These are phyloP conservation scores for Oikopleura albicans DNA, from an alignment of 23 tunicate genomes.

Conservation along the genomic window DNA sequence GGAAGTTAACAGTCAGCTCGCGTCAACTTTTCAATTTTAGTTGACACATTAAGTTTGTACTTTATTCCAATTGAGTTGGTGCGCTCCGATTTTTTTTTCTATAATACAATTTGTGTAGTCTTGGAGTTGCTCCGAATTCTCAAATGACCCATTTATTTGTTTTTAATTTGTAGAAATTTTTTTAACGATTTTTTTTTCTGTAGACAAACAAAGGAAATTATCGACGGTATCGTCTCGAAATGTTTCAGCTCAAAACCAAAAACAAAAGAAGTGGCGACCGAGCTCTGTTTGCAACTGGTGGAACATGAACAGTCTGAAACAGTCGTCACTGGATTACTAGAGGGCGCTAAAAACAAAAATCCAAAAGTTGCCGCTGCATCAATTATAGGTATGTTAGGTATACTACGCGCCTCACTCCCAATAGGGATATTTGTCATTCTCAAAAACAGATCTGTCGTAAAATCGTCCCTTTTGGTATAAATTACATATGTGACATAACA, in stretches of 20 bases:
- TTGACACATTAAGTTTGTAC: no score
- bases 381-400: slow-evolving; percentile 30
- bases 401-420: no score
- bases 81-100: no score
- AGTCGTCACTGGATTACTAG: slow-evolving; percentile 37
- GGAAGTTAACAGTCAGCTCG: no score
- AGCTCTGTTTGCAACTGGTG: slow-evolving; percentile 55
- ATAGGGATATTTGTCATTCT: background rate
- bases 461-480: background rate
- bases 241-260: slow-evolving; percentile 85
- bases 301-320: slow-evolving; percentile 72
- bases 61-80: no score
- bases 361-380: slow-evolving; percentile 75
- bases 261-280: slow-evolving; percentile 41
- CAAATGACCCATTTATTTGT: background rate
- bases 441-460: background rate
- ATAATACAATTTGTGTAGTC: no score
- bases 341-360: slow-evolving; percentile 73
- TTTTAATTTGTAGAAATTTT: background rate
- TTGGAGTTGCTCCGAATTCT: no score
- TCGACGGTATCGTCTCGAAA: slow-evolving; percentile 47
- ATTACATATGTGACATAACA: no score
- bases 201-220: slow-evolving; percentile 25
- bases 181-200: background rate
- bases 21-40: no score